phyloP scores from a whole-genome alignment of 92 coral and sea anemone genomes.

The Micromussa lordhowensis region DNA sequence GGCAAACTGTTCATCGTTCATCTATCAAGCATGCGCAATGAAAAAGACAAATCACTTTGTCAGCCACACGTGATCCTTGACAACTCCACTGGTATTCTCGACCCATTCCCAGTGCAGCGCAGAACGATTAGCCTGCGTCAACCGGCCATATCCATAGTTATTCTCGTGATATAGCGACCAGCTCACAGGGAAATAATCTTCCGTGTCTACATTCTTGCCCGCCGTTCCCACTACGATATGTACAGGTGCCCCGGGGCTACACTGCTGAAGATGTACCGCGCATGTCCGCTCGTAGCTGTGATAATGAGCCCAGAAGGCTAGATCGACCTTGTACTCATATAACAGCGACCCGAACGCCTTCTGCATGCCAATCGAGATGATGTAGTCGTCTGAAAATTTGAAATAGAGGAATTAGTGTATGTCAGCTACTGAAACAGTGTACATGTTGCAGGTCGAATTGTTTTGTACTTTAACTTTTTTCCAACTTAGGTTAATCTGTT shows the following conservation, averaged over 20 bases:
- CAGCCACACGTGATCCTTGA: constrained; percentile 81
- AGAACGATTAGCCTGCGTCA: constrained; percentile 79
- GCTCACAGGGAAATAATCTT: constrained; percentile 73
- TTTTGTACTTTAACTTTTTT: too few relatives aligned
- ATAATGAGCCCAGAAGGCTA: constrained; percentile 97
- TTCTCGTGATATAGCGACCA: constrained; percentile 90
- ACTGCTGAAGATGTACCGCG: constrained; percentile 67
- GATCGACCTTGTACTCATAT: constrained; percentile 82
- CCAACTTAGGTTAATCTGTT: too few relatives aligned
- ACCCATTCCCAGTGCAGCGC: constrained; percentile 91
- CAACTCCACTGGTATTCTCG: constrained; percentile 70
- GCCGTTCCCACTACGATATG: constrained; percentile 97
- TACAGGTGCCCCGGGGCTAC: constrained; percentile 78
- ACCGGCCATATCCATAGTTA: constrained; percentile 89
- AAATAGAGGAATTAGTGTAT: background rate
- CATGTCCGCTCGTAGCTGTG: constrained; percentile 99
- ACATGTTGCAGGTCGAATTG: too few relatives aligned
- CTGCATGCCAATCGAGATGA: constrained; percentile 82
- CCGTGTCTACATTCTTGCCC: constrained; percentile 73
- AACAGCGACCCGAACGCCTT: constrained; percentile 79
- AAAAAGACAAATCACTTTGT: constrained; percentile 43
- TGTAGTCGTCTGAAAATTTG: constrained; percentile 73
- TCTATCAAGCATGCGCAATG: background rate
- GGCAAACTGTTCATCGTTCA: too few relatives aligned
- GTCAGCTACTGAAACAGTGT: background rate